Conservation (phyloP, 2,113 vertebrate species). For the Otis tarda region DNA sequence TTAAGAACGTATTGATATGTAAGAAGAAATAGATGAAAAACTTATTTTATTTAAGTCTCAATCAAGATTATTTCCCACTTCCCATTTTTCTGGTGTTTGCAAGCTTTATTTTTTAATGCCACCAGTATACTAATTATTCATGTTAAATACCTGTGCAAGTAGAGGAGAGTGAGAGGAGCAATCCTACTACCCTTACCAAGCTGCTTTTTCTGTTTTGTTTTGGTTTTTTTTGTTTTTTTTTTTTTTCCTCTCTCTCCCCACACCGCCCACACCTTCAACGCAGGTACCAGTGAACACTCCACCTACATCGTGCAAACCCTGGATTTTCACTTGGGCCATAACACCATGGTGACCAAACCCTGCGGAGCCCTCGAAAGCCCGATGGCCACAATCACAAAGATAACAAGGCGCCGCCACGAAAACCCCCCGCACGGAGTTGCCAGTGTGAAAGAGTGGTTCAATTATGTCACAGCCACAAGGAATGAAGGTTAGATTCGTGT, state of each 20-base stretch:
- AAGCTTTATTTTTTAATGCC: background rate
- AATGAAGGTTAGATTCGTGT: slow-evolving; percentile 85
- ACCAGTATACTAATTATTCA: background rate
- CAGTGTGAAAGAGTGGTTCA: slow-evolving; percentile 98
- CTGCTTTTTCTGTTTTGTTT: background rate
- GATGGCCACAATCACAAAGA: slow-evolving; percentile 99
- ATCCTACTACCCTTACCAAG: background rate
- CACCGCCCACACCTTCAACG: background rate
- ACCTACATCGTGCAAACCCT: slow-evolving; percentile 96
- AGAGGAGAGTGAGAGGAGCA: background rate
- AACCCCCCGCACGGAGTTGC: slow-evolving; percentile 97
- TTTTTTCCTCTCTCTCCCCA: background rate
- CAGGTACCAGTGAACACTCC: slow-evolving; percentile 92
- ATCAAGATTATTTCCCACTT: background rate
- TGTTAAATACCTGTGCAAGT: background rate
- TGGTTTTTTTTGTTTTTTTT: background rate
- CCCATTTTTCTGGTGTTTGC: background rate
- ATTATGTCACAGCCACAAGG: slow-evolving; percentile 95
- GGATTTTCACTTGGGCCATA: slow-evolving; percentile 96
- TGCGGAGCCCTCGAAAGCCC: slow-evolving; percentile 96
- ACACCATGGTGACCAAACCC: slow-evolving; percentile 98
- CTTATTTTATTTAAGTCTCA: background rate
- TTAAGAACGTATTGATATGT: background rate
- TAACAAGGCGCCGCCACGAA: slow-evolving; percentile 92
- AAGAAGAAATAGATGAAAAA: background rate